Evolutionary conservation across 2,797 vertebrate species (phyloP).

Genomic region (Oreochromis mossambicus): DNA sequence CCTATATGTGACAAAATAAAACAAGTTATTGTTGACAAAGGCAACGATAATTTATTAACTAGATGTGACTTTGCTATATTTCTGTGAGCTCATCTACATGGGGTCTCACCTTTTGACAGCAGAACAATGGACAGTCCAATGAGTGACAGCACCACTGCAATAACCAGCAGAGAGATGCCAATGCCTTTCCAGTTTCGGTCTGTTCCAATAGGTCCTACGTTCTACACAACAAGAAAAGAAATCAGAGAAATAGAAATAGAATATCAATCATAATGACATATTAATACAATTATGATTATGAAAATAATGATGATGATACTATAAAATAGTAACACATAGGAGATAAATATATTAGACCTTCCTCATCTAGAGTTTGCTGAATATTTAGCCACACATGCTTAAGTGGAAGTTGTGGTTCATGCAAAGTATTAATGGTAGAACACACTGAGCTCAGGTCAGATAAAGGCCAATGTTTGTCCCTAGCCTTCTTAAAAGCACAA

Average conservation of each 20-base stretch:
- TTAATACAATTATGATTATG: background rate
- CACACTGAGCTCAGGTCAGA: background rate
- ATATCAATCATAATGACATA: fast-evolving
- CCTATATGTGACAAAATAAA: background rate
- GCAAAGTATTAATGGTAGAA: background rate
- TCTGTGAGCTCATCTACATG: background rate
- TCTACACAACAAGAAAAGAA: slow-evolving; percentile 47
- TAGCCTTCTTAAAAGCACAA: background rate
- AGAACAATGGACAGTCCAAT: slow-evolving; percentile 75
- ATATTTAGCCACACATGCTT: background rate
- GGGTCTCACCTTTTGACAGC: slow-evolving; percentile 68
- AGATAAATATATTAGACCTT: background rate
- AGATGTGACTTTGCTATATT: background rate
- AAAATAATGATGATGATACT: background rate
- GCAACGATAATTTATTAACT: background rate
- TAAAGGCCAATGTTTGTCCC: background rate
- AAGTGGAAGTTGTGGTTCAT: background rate
- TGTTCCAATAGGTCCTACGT: slow-evolving; percentile 45
- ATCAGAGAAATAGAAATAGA: background rate
- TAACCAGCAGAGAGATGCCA: slow-evolving; percentile 76
- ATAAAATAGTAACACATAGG: background rate
- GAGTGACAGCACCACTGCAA: slow-evolving; percentile 66
- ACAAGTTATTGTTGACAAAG: background rate
- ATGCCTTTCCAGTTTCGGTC: slow-evolving; percentile 80
- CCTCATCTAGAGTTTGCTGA: background rate